A percentile compares a stretch with the other conserved stretches of the same genome.
Evolutionary conservation across 2,888 invertebrate species (phyloP).

Genomic region (Erebia epiphron): DNA sequence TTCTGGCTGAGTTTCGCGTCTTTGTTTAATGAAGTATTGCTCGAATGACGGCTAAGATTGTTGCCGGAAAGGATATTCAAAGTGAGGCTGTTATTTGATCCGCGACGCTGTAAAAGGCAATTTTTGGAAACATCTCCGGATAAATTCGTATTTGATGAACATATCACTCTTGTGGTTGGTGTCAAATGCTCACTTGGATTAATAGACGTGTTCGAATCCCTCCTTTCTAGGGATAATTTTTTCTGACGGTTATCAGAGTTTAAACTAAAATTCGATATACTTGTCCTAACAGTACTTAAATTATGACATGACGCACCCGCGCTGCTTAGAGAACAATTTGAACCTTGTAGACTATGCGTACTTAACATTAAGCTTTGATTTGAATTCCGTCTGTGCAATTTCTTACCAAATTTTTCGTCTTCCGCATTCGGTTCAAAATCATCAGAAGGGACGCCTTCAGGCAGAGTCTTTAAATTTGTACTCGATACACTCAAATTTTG

Average conservation of each 20-base stretch:
- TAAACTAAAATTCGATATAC: conserved; percentile 75
- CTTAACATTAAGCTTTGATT: conserved; percentile 85
- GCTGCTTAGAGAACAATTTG: conserved; percentile 76
- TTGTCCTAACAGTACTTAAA: conserved; percentile 69
- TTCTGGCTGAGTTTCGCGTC: conserved; percentile 71
- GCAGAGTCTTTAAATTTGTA: conserved; percentile 87
- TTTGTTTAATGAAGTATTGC: conserved; percentile 81
- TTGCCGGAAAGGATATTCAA: conserved; percentile 86
- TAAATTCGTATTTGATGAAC: conserved; percentile 76
- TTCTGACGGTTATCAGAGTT: conserved; percentile 72
- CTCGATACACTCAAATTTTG: conserved; percentile 86
- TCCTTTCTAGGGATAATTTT: conserved; percentile 89
- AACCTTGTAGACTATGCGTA: conserved; percentile 79
- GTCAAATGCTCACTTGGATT: conserved; percentile 82
- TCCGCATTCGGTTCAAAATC: conserved; percentile 81
- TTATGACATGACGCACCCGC: conserved; percentile 74
- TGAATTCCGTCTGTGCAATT: conserved; percentile 83
- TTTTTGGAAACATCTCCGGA: conserved; percentile 76
- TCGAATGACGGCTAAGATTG: conserved; percentile 80
- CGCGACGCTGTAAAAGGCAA: conserved; percentile 89
- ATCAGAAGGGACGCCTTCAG: conserved; percentile 87
- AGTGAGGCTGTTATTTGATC: conserved; percentile 93
- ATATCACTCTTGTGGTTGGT: conserved; percentile 71
- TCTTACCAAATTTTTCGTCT: conserved; percentile 73
- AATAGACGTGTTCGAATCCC: conserved; percentile 94